These are phyloP conservation scores for Lepidonotus clava DNA, from an alignment of 2,888 invertebrate genomes.

Conservation along the genomic window DNA sequence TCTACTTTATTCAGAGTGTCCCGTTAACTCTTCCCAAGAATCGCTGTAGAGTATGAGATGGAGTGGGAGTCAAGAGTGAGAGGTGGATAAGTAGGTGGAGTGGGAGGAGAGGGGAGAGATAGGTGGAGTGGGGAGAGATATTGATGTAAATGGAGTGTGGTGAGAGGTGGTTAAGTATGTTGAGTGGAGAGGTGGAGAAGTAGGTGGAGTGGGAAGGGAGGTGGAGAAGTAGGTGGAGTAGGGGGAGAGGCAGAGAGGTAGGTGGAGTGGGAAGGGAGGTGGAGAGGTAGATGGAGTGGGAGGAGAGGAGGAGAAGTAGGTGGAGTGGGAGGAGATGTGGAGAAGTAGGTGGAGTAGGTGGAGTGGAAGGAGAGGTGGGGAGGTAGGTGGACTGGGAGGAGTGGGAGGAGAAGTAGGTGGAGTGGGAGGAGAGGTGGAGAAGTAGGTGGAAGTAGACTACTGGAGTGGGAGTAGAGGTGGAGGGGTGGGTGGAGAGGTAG, in stretches of 20 bases:
- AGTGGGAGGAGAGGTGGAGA: not conserved
- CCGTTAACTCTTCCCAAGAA: no score
- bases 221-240: not conserved
- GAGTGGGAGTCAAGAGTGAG: no score
- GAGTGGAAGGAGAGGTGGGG: not conserved
- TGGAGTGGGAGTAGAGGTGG: not conserved
- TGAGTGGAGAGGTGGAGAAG: not conserved
- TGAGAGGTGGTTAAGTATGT: not conserved
- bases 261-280: not conserved
- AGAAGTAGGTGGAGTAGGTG: not conserved
- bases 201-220: not conserved
- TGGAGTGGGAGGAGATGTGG: not conserved
- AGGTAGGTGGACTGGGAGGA: not conserved
- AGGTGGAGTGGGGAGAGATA: not conserved
- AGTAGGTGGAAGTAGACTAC: not conserved
- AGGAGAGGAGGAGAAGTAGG: not conserved
- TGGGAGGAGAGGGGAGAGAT: not conserved
- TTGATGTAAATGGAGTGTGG: no score
- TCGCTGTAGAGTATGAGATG: no score
- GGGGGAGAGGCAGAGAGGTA: not conserved
- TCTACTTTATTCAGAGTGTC: no score
- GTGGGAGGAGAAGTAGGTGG: not conserved
- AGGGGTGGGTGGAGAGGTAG: not conserved
- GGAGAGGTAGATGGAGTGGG: not conserved
- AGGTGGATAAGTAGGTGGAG: not conserved